A percentile compares a stretch with the other conserved stretches of the same genome.
phyloP scores from a whole-genome alignment of 2,888 invertebrate genomes.

The Hybos culiciformis region DNA sequence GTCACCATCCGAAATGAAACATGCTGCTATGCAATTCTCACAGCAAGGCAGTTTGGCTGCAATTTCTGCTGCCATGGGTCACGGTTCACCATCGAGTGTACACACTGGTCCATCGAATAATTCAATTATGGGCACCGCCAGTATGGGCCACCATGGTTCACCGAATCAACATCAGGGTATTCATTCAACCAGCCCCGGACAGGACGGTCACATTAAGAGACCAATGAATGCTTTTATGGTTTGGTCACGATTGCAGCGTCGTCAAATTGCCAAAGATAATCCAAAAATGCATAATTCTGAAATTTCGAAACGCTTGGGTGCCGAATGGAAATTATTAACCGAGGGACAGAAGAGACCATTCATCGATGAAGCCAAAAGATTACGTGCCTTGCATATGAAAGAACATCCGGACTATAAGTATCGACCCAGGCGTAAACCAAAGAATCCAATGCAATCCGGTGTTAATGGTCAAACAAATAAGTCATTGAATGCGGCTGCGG shows the following conservation, averaged over 20 bases:
- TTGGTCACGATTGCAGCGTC: slow-evolving; percentile 82
- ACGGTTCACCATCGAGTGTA: slow-evolving; percentile 25
- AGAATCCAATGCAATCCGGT: slow-evolving; percentile 48
- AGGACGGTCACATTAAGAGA: slow-evolving; percentile 77
- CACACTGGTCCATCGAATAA: slow-evolving; percentile 24
- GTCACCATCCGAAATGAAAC: slow-evolving; percentile 30
- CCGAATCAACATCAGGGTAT: not conserved
- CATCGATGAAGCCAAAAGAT: slow-evolving; percentile 86
- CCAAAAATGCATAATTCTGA: slow-evolving; percentile 87
- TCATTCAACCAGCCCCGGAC: slow-evolving; percentile 27
- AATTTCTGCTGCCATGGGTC: slow-evolving; percentile 33
- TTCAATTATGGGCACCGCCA: slow-evolving; percentile 25
- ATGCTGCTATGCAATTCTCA: slow-evolving; percentile 36
- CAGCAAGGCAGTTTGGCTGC: slow-evolving; percentile 29
- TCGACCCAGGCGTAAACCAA: slow-evolving; percentile 71
- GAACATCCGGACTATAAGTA: slow-evolving; percentile 88
- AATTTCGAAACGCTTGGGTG: slow-evolving; percentile 82
- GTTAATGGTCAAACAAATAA: slow-evolving; percentile 25
- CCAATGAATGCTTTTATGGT: slow-evolving; percentile 98
- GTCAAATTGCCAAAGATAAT: slow-evolving; percentile 87
- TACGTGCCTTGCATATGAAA: slow-evolving; percentile 78
- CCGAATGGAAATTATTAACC: slow-evolving; percentile 82
- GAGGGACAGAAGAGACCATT: slow-evolving; percentile 84
- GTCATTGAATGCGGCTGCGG: slow-evolving; percentile 32
- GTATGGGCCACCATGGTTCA: slow-evolving; percentile 28